phyloP scores from a whole-genome alignment of 53 echinoderm and acorn worm genomes.

The Astropecten irregularis region DNA sequence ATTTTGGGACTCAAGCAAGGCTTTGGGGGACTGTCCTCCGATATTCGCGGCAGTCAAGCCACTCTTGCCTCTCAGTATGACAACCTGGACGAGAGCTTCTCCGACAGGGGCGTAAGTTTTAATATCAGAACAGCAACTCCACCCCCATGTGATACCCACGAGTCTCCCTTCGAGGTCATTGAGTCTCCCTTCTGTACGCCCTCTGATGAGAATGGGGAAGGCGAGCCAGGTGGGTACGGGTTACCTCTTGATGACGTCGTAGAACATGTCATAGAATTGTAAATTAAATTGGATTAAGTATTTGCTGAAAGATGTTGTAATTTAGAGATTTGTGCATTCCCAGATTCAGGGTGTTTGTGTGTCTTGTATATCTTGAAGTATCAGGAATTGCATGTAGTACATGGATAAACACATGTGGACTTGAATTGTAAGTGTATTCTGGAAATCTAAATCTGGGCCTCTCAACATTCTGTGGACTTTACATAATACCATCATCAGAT shows the following conservation, averaged over 20 bases:
- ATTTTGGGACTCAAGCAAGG: not conserved
- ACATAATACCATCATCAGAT: too few species aligned
- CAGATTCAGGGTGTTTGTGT: too few species aligned
- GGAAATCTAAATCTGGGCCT: too few species aligned
- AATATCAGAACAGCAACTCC: not conserved
- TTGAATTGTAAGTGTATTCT: too few species aligned
- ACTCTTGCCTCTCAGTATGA: slow-evolving; percentile 62
- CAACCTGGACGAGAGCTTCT: slow-evolving; percentile 42
- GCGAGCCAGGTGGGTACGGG: not conserved
- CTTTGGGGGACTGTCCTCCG: slow-evolving; percentile 11
- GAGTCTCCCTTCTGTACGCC: slow-evolving; percentile 45
- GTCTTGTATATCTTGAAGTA: too few species aligned
- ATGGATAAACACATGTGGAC: too few species aligned
- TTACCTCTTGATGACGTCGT: slow-evolving; percentile 25
- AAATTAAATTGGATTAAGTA: not conserved
- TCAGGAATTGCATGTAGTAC: too few species aligned
- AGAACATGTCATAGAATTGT: slow-evolving; percentile 47
- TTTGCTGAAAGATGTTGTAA: too few species aligned
- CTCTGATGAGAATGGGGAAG: slow-evolving; percentile 21
- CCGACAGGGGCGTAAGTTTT: not conserved
- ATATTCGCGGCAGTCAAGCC: slow-evolving; percentile 33
- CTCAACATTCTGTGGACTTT: too few species aligned
- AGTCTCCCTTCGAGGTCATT: slow-evolving; percentile 29
- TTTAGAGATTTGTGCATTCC: too few species aligned
- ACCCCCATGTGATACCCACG: not conserved